phyloP scores from a whole-genome alignment of 2,113 vertebrate species.

The Heptranchias perlo region DNA sequence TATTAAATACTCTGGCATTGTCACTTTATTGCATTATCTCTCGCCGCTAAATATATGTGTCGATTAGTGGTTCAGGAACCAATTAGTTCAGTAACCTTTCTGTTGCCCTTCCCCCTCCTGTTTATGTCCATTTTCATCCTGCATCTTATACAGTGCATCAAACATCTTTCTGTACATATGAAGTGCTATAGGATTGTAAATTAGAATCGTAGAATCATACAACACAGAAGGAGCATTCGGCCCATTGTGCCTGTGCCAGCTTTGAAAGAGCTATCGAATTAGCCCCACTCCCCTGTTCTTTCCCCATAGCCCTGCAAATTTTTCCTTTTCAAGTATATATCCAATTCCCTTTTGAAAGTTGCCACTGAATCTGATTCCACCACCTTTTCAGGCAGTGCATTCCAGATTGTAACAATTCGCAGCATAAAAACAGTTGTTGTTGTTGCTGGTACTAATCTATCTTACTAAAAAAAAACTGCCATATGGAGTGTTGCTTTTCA shows the following conservation, averaged over 20 bases:
- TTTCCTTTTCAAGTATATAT: background rate
- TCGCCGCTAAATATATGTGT: background rate
- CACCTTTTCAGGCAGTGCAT: background rate
- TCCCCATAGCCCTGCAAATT: background rate
- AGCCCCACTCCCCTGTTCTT: background rate
- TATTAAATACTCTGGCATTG: conserved; percentile 38
- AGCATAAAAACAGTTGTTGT: background rate
- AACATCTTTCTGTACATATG: background rate
- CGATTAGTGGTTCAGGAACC: background rate
- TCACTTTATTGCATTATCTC: background rate
- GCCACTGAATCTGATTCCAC: background rate
- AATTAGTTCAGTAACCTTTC: background rate
- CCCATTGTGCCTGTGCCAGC: too few species aligned
- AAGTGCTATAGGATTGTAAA: background rate
- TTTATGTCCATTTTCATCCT: background rate
- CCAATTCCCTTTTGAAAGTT: background rate
- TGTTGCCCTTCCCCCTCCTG: background rate
- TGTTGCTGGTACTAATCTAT: background rate
- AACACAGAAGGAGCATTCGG: background rate
- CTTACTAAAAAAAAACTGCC: background rate
- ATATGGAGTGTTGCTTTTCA: background rate
- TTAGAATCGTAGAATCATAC: background rate
- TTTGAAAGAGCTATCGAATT: background rate
- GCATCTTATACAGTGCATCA: background rate
- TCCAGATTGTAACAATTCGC: background rate